Conservation (phyloP, 2,797 vertebrate genomes). For the Argyrosomus regius region DNA sequence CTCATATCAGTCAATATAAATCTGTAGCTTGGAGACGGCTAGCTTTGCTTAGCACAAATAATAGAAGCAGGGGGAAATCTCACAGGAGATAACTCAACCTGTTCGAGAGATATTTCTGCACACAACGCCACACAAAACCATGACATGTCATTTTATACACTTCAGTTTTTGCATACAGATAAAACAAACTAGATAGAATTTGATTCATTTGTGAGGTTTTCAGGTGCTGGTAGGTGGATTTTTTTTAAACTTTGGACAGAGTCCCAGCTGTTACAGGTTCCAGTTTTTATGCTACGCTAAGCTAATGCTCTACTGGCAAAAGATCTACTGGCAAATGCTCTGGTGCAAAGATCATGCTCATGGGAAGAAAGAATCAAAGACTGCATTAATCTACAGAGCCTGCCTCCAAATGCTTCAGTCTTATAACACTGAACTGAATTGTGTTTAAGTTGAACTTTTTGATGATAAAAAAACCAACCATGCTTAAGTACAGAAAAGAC, state of each 20-base stretch:
- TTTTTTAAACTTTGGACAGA: not conserved
- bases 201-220: not conserved
- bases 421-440: not conserved
- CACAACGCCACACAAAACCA: too few relatives aligned
- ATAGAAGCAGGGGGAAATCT: not conserved
- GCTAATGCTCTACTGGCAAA: too few relatives aligned
- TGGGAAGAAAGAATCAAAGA: not conserved
- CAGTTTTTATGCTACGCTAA: not conserved
- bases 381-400: not conserved
- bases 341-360: too few relatives aligned
- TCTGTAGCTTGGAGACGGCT: not conserved
- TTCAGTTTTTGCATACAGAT: not conserved
- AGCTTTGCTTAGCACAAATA: constrained; percentile 1
- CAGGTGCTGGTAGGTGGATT: too few relatives aligned
- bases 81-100: not conserved
- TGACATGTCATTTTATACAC: not conserved
- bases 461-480: not conserved
- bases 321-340: too few relatives aligned
- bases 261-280: too few relatives aligned
- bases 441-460: constrained; percentile 5
- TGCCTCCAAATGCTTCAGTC: not conserved
- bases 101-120: not conserved
- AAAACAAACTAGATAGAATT: not conserved
- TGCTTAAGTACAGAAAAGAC: constrained; percentile 21
- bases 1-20: constrained; percentile 4